Evolutionary conservation across 2,888 invertebrate species (phyloP), one percentile per base, ranked within the genome.

Genomic region (Agonum fuliginosum): DNA sequence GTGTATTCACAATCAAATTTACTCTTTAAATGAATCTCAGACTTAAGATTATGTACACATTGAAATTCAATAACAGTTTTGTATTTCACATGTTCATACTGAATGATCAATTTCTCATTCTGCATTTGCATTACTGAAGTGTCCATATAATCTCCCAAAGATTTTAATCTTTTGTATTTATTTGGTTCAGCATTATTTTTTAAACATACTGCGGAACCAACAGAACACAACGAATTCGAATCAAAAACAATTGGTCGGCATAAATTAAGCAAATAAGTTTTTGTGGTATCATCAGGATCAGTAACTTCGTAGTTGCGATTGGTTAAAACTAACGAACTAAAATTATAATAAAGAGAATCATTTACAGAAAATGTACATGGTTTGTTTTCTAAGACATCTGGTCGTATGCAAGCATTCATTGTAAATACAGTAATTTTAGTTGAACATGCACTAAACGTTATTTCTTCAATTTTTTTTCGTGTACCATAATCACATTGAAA

Each of bases 171-270:
- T 22, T 70, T 51, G 14, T 43, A 27, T 37, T 54, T 37, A 41
- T 77, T 41, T 2, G 77, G 77, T 77, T 70, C 70, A n/a, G 69
- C 12, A 17, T 54, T 69, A 41, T 77, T 54, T 22, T 19, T 22
- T 10, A 41, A 3, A 19, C 77, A 77, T 20, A 77, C 27, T 27
- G 43, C 12, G 2, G 54, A 20, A 27, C 41, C 20, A 6, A 20
- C 10, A 4, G 34, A 41, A 70, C 77, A 77, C 1, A 24, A n/a
- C 4, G 77, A 6, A 58, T 54, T 43, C 5, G 17, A 1, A n/a
- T 10, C 24, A 27, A 41, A 70, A 54, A 77, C 51, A 12, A 77
- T 22, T 14, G 77, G 77, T 6, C 4, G n/a, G 20, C 77, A 77
- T 19, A 77, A 6, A 19, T 70, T 69, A 3, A 77, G 12, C 12